Percentiles rank a stretch among this genome's conserved stretches.
These are phyloP conservation scores for Dicerorhinus sumatrensis DNA, from an alignment of 2,113 vertebrate genomes.

Conservation along the genomic window DNA sequence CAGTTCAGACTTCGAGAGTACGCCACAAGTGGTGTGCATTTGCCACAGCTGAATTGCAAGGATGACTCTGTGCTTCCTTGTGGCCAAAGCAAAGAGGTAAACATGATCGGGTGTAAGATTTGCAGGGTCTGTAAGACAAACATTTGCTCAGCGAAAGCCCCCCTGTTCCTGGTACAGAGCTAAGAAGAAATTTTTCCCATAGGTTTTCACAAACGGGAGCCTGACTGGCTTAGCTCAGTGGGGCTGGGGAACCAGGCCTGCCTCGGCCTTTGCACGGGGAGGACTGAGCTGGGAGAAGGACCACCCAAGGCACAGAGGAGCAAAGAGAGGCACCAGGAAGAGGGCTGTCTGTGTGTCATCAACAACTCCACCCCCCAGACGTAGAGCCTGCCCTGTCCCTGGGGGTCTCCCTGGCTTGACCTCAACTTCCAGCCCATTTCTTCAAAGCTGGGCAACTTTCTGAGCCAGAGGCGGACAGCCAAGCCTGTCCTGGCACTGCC, in stretches of 20 bases:
- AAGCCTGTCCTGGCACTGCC: neutral
- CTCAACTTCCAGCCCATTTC: neutral
- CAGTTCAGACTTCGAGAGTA: fast-evolving
- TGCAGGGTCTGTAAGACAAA: neutral
- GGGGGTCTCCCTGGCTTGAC: neutral
- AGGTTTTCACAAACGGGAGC: neutral
- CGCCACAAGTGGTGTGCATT: fast-evolving
- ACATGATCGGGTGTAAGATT: neutral
- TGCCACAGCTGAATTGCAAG: neutral
- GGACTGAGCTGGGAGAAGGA: neutral
- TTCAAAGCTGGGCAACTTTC: neutral
- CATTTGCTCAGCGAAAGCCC: neutral
- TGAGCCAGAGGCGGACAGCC: neutral
- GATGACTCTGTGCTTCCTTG: neutral
- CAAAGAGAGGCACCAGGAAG: neutral
- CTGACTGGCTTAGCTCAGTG: neutral
- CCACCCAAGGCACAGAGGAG: too few relatives aligned
- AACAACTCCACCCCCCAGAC: neutral
- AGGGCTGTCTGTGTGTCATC: neutral
- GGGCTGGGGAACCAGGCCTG: neutral
- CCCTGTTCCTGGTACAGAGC: neutral
- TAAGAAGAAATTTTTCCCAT: neutral
- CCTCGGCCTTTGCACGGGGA: too few relatives aligned
- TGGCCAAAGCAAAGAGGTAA: neutral
- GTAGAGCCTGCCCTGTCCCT: neutral